phyloP scores from a whole-genome alignment of 2,113 vertebrate genomes.

The Rhinoptilus africanus region DNA sequence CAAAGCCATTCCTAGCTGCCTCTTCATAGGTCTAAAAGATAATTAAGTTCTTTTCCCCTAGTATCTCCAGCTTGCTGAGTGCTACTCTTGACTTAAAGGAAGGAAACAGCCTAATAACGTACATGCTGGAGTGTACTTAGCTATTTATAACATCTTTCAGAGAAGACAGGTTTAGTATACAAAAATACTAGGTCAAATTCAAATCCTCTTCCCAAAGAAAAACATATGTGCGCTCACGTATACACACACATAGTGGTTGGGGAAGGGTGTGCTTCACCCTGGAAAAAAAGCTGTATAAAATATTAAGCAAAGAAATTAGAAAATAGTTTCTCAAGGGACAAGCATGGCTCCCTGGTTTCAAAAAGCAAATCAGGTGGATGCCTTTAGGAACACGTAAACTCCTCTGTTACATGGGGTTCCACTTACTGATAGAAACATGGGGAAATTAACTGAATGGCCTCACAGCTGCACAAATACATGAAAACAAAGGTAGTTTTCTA shows the following conservation, averaged over 20 bases:
- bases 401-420: neutral
- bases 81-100: neutral
- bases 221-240: neutral
- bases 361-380: neutral
- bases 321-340: neutral
- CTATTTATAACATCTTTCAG: neutral
- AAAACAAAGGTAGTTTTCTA: conserved; percentile 21
- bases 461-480: conserved; percentile 20
- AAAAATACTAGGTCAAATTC: neutral
- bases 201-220: neutral
- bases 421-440: neutral
- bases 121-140: neutral
- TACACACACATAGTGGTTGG: rapidly evolving
- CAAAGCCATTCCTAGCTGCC: neutral
- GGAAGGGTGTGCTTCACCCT: neutral
- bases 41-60: neutral
- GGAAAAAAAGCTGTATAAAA: neutral
- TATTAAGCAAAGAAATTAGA: neutral
- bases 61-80: neutral
- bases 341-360: neutral
- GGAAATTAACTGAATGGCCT: neutral
- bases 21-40: neutral
- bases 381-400: neutral
- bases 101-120: neutral
- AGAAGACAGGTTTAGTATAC: neutral